Conservation (phyloP, 2,888 invertebrate species). For the Protodeltote pygarga region DNA sequence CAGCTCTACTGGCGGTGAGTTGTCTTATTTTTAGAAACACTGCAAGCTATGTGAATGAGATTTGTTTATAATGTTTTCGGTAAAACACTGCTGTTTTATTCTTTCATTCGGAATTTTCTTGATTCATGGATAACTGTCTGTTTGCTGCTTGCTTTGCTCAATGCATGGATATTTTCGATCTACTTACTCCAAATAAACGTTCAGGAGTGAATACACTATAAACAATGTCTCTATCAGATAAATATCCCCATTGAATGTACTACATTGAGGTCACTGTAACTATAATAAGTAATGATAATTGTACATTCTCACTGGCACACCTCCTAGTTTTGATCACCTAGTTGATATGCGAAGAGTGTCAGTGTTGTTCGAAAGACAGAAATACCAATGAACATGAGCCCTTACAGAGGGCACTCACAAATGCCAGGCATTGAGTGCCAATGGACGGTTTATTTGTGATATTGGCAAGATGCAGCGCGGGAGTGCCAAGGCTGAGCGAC, state of each 20-base stretch:
- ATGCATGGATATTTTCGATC: no score
- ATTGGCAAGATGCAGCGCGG: slow-evolving; percentile 75
- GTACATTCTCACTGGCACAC: slow-evolving; percentile 40
- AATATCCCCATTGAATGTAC: slow-evolving; percentile 29
- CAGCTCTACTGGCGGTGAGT: slow-evolving; percentile 92
- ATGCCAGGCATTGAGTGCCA: slow-evolving; percentile 80
- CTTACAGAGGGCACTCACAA: slow-evolving; percentile 71
- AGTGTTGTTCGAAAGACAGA: slow-evolving; percentile 58
- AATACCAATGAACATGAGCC: slow-evolving; percentile 64
- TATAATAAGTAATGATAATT: slow-evolving; percentile 40
- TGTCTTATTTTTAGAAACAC: slow-evolving; percentile 41
- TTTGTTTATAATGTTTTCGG: slow-evolving; percentile 23
- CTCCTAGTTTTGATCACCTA: slow-evolving; percentile 45
- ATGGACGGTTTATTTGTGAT: slow-evolving; percentile 83
- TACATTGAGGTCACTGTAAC: slow-evolving; percentile 36
- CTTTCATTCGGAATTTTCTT: slow-evolving; percentile 17
- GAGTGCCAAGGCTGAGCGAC: slow-evolving; percentile 76
- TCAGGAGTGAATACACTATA: slow-evolving; percentile 6
- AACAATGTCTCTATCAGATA: slow-evolving; percentile 34
- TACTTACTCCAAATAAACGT: no score
- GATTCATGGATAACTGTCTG: slow-evolving; percentile 7
- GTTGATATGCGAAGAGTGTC: slow-evolving; percentile 56
- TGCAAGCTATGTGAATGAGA: slow-evolving; percentile 27
- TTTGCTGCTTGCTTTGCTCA: slow-evolving; percentile 7
- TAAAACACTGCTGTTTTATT: slow-evolving; percentile 7